phyloP scores from a whole-genome alignment of 2,797 vertebrate genomes.

The Toxotes lorentzi region DNA sequence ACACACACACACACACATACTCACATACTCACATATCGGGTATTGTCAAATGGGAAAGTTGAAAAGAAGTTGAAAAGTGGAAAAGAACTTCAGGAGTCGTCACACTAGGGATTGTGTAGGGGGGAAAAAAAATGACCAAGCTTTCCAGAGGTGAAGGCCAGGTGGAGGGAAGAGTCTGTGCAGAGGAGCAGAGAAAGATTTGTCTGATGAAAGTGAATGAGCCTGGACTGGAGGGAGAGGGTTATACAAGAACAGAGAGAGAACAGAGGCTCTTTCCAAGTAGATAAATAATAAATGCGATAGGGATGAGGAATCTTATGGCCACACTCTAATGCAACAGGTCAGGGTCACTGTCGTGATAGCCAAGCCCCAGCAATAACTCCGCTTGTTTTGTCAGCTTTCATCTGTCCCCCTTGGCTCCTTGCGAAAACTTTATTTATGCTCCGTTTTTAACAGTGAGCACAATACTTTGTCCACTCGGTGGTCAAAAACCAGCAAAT shows the following conservation, averaged over 20 bases:
- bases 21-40: slow-evolving; percentile 16
- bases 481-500: slow-evolving; percentile 56
- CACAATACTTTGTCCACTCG: slow-evolving; percentile 61
- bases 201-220: slow-evolving; percentile 69
- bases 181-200: slow-evolving; percentile 37
- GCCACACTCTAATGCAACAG: slow-evolving; percentile 65
- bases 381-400: slow-evolving; percentile 63
- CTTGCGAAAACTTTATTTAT: slow-evolving; percentile 65
- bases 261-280: slow-evolving; percentile 55
- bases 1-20: neutral
- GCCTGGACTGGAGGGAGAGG: slow-evolving; percentile 36
- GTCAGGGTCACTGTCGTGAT: slow-evolving; percentile 68
- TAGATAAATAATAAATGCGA: slow-evolving; percentile 76
- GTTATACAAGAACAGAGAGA: slow-evolving; percentile 47
- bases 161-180: slow-evolving; percentile 26
- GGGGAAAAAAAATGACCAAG: neutral
- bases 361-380: slow-evolving; percentile 50
- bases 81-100: slow-evolving; percentile 29
- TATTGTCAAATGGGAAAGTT: slow-evolving; percentile 36
- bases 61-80: slow-evolving; percentile 32
- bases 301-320: slow-evolving; percentile 57
- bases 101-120: slow-evolving; percentile 24
- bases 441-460: slow-evolving; percentile 53
- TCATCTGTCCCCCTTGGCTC: slow-evolving; percentile 55
- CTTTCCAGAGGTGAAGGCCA: slow-evolving; percentile 36